Percentiles rank a stretch among this genome's conserved stretches.
Evolutionary conservation across 37 sponge, comb jelly and placozoan genomes (phyloP).

Genomic region (Haliclona indistincta): DNA sequence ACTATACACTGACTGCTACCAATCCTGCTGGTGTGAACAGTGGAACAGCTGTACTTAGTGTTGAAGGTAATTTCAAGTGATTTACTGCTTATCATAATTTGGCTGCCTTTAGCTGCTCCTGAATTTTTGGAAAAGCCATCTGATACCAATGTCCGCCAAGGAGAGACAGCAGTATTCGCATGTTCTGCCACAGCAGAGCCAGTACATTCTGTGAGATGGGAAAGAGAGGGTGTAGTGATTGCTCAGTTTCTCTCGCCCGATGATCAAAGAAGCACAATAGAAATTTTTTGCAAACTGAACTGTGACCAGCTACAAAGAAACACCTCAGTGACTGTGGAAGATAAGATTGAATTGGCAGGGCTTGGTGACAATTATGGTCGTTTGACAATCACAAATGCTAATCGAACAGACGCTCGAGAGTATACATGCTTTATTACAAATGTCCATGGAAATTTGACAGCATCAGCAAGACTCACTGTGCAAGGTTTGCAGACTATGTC

Average conservation of each 20-base stretch:
- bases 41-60: background rate
- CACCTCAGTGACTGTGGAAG: background rate
- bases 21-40: slow-evolving; percentile 1
- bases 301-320: background rate
- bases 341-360: background rate
- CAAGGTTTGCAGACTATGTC: background rate
- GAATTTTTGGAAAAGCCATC: background rate
- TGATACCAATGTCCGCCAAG: background rate
- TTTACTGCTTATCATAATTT: background rate
- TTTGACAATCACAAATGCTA: background rate
- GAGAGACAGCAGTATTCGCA: background rate
- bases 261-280: background rate
- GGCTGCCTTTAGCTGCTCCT: background rate
- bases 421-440: background rate
- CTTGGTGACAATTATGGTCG: background rate
- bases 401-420: background rate
- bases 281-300: background rate
- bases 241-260: background rate
- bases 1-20: background rate
- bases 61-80: slow-evolving; percentile 9
- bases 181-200: background rate
- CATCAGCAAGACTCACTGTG: background rate
- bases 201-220: background rate
- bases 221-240: background rate
- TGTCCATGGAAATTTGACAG: background rate